phyloP scores from a whole-genome alignment of 2,113 vertebrate species.

The Tupaia chinensis region DNA sequence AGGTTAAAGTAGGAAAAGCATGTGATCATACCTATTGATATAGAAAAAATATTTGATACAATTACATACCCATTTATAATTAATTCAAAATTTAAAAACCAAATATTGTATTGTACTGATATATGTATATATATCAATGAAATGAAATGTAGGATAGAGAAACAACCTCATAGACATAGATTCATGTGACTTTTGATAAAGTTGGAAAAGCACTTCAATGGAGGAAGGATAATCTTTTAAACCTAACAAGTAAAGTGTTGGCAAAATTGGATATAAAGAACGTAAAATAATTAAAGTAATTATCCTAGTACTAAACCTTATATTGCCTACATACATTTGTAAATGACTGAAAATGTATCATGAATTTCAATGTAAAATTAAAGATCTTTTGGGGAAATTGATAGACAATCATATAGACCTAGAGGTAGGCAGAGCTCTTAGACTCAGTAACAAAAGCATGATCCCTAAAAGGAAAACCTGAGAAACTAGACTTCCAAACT shows the following conservation, averaged over 20 bases:
- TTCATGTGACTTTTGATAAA: not conserved
- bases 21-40: not conserved
- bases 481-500: not conserved
- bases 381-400: not conserved
- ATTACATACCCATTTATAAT: not conserved
- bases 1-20: not conserved
- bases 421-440: not conserved
- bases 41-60: not conserved
- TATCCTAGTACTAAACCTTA: not conserved
- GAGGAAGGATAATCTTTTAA: not conserved
- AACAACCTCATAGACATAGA: not conserved
- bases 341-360: not conserved
- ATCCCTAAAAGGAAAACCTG: not conserved
- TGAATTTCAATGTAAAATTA: not conserved
- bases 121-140: not conserved
- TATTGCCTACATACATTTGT: not conserved
- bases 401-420: not conserved
- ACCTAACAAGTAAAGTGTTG: not conserved
- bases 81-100: not conserved
- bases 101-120: not conserved
- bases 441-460: not conserved
- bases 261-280: not conserved
- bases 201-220: not conserved
- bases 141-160: not conserved
- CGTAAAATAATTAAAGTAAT: not conserved